These are phyloP conservation scores for Apeira syringaria DNA, from an alignment of 2,888 invertebrate species.

Conservation along the genomic window DNA sequence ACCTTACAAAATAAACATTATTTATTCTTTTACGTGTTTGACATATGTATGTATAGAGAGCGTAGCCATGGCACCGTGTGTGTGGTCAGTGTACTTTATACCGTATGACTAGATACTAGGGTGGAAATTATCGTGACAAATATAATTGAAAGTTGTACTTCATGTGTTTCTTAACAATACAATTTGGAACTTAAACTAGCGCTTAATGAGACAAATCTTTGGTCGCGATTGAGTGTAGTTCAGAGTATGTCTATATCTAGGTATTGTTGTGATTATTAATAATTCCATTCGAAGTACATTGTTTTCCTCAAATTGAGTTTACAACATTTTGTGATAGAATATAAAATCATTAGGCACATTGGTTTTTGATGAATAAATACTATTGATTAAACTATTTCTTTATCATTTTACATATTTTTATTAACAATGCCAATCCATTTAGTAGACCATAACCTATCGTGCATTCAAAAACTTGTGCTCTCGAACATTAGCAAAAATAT, in stretches of 20 bases:
- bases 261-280: no score
- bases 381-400: no score
- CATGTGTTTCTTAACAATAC: slow-evolving; percentile 41
- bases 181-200: slow-evolving; percentile 49
- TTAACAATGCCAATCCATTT: no score
- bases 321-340: no score
- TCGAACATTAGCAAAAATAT: slow-evolving; percentile 32
- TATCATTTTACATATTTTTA: no score
- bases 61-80: slow-evolving; percentile 63
- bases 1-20: slow-evolving; percentile 51
- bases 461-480: slow-evolving; percentile 33
- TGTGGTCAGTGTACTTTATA: slow-evolving; percentile 25
- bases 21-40: slow-evolving; percentile 32
- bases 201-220: slow-evolving; percentile 61
- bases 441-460: slow-evolving; percentile 18
- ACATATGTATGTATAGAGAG: slow-evolving; percentile 45
- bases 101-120: slow-evolving; percentile 63
- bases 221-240: slow-evolving; percentile 72
- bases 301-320: no score
- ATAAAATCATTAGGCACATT: no score
- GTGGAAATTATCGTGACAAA: slow-evolving; percentile 42
- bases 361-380: no score
- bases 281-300: no score
- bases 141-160: slow-evolving; percentile 42
- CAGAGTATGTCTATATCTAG: no score